Conservation (phyloP, 2,113 vertebrate species). For the Sminthopsis crassicaudata region DNA sequence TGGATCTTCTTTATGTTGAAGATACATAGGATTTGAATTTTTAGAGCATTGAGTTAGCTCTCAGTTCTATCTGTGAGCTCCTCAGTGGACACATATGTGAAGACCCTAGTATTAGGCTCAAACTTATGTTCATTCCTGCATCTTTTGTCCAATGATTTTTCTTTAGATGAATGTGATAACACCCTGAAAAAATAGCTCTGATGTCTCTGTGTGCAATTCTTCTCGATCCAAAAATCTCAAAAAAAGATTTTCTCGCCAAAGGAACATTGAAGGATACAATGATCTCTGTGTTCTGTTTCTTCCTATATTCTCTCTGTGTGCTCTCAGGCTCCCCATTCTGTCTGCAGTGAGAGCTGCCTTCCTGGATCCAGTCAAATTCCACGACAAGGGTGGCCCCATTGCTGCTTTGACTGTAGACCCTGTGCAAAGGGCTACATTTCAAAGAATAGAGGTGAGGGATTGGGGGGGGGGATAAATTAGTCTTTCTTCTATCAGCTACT, state of each 20-base stretch:
- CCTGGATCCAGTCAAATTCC: slow-evolving; percentile 61
- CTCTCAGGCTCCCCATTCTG: slow-evolving; percentile 53
- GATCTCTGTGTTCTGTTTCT: background rate
- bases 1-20: no score
- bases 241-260: background rate
- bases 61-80: background rate
- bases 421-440: slow-evolving; percentile 31
- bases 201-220: background rate
- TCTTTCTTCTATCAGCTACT: background rate
- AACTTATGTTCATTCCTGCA: no score
- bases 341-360: slow-evolving; percentile 63
- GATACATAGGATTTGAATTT: background rate
- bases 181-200: background rate
- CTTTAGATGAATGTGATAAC: background rate
- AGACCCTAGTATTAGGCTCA: background rate
- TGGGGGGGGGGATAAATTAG: background rate
- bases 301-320: background rate
- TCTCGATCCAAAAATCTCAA: background rate
- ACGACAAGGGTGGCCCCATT: slow-evolving; percentile 26
- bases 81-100: background rate
- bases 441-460: slow-evolving; percentile 15
- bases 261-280: background rate
- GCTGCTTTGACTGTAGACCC: slow-evolving; percentile 44
- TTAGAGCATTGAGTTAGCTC: background rate
- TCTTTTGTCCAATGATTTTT: background rate